Evolutionary conservation across 1,140 invertebrate genomes (phyloP), one percentile per base, ranked within the genome.

Genomic region (Trissolcus basalis): DNA sequence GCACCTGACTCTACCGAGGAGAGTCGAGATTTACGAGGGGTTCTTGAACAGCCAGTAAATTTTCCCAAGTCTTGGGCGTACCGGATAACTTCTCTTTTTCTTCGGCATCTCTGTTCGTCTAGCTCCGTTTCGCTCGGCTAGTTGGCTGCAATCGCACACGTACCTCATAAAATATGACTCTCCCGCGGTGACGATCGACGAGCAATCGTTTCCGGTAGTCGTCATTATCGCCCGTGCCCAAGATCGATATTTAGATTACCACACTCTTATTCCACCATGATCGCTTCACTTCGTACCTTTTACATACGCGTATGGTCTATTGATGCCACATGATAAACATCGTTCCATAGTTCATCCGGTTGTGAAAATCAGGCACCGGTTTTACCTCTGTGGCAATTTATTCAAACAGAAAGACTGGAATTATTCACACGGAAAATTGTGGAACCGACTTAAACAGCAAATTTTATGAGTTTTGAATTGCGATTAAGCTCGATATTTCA

Each of bases 21-120:
- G 51, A 65, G 55, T 35, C 33, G 59, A 78, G 61, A 81, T 82
- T 81, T 82, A 82, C 78, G 80, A 81, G 80, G 61, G 74, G 64
- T 81, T 73, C 77, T 78, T 77, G 77, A 80, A 79, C 80, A 74
- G 68, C 69, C 77, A 72, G 75, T 80, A 81, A 82, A 81, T 82
- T 82, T 27, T 78, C 73, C 78, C 76, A 68, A 77, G 69, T 69
- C 64, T 64, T 71, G 63, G 68, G 70, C 75, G 67, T 78, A 81
- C 72, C 79, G 73, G 76, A 73, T 65, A 65, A 67, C 72, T 39
- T 70, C 60, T 54, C 69, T 72, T 68, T 75, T 74, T 70, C 64
- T 73, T 74, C 61, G 45, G 9, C 67, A 13, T 75, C 61, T 50
- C 53, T 63, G 47, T 56, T 67, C 55, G 41, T 70, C 36, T 51